These are phyloP conservation scores for Spodoptera littoralis DNA, from an alignment of 2,888 invertebrate species.

Conservation along the genomic window DNA sequence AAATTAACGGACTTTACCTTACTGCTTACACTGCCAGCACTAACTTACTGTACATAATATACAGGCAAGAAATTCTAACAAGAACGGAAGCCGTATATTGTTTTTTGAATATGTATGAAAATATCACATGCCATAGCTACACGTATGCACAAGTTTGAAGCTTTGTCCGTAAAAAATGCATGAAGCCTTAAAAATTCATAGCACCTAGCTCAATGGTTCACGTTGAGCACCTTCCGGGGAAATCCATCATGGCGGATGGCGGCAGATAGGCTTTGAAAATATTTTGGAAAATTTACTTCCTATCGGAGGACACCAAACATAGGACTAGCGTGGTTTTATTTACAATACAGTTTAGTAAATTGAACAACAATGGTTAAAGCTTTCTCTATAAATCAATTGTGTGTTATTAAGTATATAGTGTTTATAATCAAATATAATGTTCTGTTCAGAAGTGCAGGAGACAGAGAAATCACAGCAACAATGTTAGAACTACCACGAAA, in stretches of 20 bases:
- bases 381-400: too few relatives aligned
- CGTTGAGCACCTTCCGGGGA: constrained; percentile 18
- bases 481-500: too few relatives aligned
- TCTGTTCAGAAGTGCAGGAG: too few relatives aligned
- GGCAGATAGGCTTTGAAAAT: constrained; percentile 30
- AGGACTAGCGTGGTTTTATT: neutral
- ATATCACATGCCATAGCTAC: too few relatives aligned
- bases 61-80: too few relatives aligned
- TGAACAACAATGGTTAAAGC: neutral
- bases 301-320: constrained; percentile 9
- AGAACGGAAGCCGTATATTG: too few relatives aligned
- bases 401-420: too few relatives aligned
- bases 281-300: constrained; percentile 25
- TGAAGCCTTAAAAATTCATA: constrained; percentile 29
- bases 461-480: too few relatives aligned
- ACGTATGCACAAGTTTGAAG: neutral
- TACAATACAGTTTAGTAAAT: constrained; percentile 4
- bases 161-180: constrained; percentile 18
- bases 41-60: too few relatives aligned
- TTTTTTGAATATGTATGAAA: too few relatives aligned
- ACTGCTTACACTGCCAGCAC: neutral
- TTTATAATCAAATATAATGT: too few relatives aligned
- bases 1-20: constrained; percentile 22
- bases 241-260: constrained; percentile 35
- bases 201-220: constrained; percentile 8